phyloP scores from a whole-genome alignment of 2,888 invertebrate genomes.

The Drosophila stalkeri region DNA sequence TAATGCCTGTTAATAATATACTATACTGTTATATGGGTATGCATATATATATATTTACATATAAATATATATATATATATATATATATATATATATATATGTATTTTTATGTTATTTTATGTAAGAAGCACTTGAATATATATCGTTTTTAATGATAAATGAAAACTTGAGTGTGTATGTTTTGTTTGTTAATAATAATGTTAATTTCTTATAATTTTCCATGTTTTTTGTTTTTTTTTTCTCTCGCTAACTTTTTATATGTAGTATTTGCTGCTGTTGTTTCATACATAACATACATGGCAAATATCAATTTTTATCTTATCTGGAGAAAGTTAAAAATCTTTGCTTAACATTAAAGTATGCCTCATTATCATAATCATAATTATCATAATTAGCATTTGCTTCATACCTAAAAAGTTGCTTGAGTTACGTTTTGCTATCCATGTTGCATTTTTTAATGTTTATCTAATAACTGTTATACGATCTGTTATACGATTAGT shows the following conservation, averaged over 20 bases:
- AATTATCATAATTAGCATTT: constrained; percentile 30
- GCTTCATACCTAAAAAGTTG: constrained; percentile 51
- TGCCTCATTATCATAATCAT: constrained; percentile 48
- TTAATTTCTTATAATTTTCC: constrained; percentile 24
- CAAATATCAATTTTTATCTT: constrained; percentile 45
- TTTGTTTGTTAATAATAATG: constrained; percentile 20
- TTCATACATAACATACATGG: constrained; percentile 42
- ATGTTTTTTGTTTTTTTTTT: constrained; percentile 10
- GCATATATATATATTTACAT: constrained; percentile 62
- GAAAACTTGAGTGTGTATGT: constrained; percentile 69
- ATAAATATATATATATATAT: constrained; percentile 62
- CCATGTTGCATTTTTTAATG: constrained; percentile 15
- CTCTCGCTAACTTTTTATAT: constrained; percentile 50
- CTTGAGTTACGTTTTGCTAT: constrained; percentile 45
- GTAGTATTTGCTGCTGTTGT: constrained; percentile 44
- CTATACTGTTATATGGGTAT: constrained; percentile 66
- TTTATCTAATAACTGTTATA: constrained; percentile 18
- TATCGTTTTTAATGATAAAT: constrained; percentile 84
- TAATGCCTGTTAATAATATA: constrained; percentile 61
- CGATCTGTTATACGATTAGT: constrained; percentile 21
- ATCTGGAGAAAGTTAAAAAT: constrained; percentile 73
- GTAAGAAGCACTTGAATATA: constrained; percentile 86
- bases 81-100: constrained; percentile 59
- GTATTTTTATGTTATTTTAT: constrained; percentile 79
- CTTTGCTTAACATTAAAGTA: constrained; percentile 64